A percentile compares a stretch with the other conserved stretches of the same genome.
Evolutionary conservation across 2,113 vertebrate species (phyloP).

Genomic region (Galemys pyrenaicus): DNA sequence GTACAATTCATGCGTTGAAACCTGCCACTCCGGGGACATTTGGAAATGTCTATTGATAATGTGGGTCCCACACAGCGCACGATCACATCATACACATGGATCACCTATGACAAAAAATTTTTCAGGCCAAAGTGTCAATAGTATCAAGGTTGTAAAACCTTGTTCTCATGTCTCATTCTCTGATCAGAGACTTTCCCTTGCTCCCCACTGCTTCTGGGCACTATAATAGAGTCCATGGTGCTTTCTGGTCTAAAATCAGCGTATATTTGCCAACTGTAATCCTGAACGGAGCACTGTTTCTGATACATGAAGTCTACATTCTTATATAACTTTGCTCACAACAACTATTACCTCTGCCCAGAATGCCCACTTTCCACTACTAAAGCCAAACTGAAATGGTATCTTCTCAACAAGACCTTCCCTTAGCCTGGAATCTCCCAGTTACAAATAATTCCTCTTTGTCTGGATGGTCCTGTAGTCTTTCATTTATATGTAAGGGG

Average conservation of each 20-base stretch:
- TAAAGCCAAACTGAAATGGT: conserved; percentile 8
- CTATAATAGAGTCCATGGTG: not conserved
- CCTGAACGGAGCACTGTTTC: conserved; percentile 14
- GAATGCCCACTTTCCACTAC: not conserved
- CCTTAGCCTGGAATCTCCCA: conserved; percentile 7
- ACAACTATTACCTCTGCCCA: not conserved
- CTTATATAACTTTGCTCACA: conserved; percentile 18
- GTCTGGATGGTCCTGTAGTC: not conserved
- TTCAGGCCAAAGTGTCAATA: not conserved
- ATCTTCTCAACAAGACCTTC: not conserved
- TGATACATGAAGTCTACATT: conserved; percentile 10
- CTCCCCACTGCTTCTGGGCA: not conserved
- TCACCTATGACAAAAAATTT: not conserved
- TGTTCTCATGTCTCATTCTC: not conserved
- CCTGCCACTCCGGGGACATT: not conserved
- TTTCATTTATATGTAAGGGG: not conserved
- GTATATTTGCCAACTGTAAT: conserved; percentile 27
- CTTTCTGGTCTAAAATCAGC: not conserved
- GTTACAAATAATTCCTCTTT: not conserved
- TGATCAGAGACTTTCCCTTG: not conserved
- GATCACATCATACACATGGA: too few species aligned
- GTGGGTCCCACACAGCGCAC: not conserved
- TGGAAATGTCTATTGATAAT: not conserved
- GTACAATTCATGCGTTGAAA: not conserved
- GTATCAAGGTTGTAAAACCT: not conserved